phyloP scores from a whole-genome alignment of 2,797 vertebrate species.

The Helarctos malayanus region DNA sequence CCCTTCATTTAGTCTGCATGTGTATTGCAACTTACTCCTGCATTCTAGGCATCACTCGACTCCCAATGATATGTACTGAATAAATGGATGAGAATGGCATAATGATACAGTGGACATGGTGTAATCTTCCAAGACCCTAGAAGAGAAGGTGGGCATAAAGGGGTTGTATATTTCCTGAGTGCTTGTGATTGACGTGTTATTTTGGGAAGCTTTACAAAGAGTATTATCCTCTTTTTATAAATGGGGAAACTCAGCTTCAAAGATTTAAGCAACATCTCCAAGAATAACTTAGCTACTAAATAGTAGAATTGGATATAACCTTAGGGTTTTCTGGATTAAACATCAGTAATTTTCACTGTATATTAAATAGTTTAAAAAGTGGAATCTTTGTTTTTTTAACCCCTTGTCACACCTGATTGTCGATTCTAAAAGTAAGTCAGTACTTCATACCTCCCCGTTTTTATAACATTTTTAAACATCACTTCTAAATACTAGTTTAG shows the following conservation, averaged over 20 bases:
- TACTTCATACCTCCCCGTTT: not conserved
- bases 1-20: not conserved
- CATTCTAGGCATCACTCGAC: not conserved
- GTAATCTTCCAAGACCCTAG: not conserved
- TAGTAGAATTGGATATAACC: not conserved
- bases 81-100: not conserved
- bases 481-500: conserved; percentile 4
- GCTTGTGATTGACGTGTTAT: not conserved
- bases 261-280: not conserved
- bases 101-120: not conserved
- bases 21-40: not conserved
- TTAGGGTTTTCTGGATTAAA: not conserved
- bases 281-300: not conserved
- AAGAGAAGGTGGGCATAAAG: not conserved
- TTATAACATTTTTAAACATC: conserved; percentile 5
- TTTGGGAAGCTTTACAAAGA: not conserved
- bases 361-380: not conserved
- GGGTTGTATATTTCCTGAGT: not conserved
- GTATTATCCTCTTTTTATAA: not conserved
- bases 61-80: not conserved
- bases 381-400: not conserved
- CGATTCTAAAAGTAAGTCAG: not conserved
- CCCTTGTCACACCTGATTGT: not conserved
- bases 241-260: not conserved
- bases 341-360: conserved; percentile 19